Evolutionary conservation across 2,888 invertebrate species (phyloP).

Genomic region (Gasteruption jaculator): DNA sequence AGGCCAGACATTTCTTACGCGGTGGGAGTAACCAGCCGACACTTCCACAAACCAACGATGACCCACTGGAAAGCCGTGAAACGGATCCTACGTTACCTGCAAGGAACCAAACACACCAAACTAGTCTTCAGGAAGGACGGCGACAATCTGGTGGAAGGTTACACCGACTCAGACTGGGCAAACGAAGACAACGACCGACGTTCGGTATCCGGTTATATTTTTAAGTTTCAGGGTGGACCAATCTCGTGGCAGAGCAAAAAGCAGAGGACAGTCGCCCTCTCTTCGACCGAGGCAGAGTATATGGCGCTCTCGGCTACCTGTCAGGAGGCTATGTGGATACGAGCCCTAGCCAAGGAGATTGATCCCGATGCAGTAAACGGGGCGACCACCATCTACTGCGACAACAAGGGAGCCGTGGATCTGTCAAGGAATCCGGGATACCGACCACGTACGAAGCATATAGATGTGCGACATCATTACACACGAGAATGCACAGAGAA

Average conservation of each 20-base stretch:
- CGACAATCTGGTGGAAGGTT: too few species aligned
- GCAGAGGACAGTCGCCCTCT: slow-evolving; percentile 29
- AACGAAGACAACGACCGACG: too few species aligned
- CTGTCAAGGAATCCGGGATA: slow-evolving; percentile 20
- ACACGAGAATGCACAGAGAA: too few species aligned
- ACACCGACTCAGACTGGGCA: too few species aligned
- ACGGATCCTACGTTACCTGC: too few species aligned
- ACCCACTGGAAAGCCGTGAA: too few species aligned
- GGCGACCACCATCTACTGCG: slow-evolving; percentile 16
- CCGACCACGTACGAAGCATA: slow-evolving; percentile 24
- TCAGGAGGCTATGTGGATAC: slow-evolving; percentile 29
- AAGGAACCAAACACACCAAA: too few species aligned
- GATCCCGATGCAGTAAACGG: slow-evolving; percentile 4
- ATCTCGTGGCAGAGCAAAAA: slow-evolving; percentile 29
- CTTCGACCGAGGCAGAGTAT: slow-evolving; percentile 35
- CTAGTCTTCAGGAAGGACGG: too few species aligned
- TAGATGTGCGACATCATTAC: slow-evolving; percentile 27
- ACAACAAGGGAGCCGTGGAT: slow-evolving; percentile 23
- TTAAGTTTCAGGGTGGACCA: slow-evolving; percentile 27
- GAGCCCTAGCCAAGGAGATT: slow-evolving; percentile 11
- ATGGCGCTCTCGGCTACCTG: slow-evolving; percentile 29
- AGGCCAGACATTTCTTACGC: too few species aligned
- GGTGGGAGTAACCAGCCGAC: too few species aligned
- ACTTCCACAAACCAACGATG: too few species aligned
- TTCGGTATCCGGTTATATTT: too few species aligned